These are phyloP conservation scores for Platyscapa corneri DNA, from an alignment of 1,140 invertebrate species.

Conservation along the genomic window DNA sequence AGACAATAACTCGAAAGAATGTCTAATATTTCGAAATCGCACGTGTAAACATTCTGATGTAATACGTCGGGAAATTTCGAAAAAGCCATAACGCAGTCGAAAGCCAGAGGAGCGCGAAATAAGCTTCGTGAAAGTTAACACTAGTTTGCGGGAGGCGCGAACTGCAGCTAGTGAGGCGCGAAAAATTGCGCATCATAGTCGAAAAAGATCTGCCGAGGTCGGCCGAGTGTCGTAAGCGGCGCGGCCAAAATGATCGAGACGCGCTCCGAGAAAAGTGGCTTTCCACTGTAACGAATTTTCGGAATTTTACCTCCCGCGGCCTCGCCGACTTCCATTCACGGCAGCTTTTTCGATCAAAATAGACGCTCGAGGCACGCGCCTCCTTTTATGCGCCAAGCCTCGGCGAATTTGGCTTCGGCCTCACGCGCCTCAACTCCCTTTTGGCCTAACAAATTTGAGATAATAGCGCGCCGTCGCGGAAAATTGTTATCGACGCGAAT, in stretches of 20 bases:
- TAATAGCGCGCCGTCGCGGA: too few species aligned
- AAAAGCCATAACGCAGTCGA: slow-evolving; percentile 7
- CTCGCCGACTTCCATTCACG: neutral
- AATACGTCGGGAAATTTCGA: slow-evolving; percentile 6
- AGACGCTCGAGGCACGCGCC: neutral
- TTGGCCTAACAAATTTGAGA: too few species aligned
- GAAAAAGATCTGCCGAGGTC: slow-evolving; percentile 12
- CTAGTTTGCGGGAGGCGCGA: neutral
- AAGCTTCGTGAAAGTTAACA: slow-evolving; percentile 11
- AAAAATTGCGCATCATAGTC: slow-evolving; percentile 31
- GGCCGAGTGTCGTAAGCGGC: too few species aligned
- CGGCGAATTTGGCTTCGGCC: too few species aligned
- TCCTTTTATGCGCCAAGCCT: too few species aligned
- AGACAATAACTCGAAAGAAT: too few species aligned
- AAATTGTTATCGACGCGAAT: too few species aligned
- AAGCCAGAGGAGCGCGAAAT: slow-evolving; percentile 35
- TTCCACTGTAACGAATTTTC: slow-evolving; percentile 39
- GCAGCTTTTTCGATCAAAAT: neutral
- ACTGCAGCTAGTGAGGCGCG: slow-evolving; percentile 14
- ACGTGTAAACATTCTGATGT: neutral
- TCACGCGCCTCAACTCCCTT: too few species aligned
- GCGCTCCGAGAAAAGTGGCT: slow-evolving; percentile 23
- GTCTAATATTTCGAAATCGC: too few species aligned
- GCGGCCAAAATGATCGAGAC: too few species aligned
- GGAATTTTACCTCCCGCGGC: neutral